Conservation (phyloP, 1,140 invertebrate genomes). For the Bombus sibiricus region DNA sequence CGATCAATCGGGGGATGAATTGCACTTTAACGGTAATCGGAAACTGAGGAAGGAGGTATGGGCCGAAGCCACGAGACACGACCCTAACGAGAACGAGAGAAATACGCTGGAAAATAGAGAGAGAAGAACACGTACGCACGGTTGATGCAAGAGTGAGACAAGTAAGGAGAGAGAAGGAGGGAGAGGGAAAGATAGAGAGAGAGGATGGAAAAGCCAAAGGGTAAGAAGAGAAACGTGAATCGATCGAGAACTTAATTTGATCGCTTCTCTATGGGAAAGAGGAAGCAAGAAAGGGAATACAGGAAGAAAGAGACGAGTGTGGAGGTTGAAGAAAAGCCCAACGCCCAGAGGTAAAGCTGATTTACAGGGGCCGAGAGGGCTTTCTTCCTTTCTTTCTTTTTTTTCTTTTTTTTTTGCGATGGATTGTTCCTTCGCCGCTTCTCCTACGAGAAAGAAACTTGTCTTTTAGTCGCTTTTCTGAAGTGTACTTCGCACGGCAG, state of each 20-base stretch:
- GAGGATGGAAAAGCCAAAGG: neutral
- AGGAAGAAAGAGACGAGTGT: neutral
- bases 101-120: neutral
- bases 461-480: neutral
- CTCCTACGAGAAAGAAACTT: neutral
- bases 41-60: slow-evolving; percentile 22
- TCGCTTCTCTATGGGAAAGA: slow-evolving; percentile 29
- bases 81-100: slow-evolving; percentile 19
- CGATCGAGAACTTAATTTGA: slow-evolving; percentile 66
- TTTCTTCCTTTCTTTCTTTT: neutral
- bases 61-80: slow-evolving; percentile 16
- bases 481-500: neutral
- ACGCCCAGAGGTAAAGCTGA: slow-evolving; percentile 57
- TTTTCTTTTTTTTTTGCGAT: neutral
- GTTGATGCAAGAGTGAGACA: no score
- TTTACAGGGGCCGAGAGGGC: slow-evolving; percentile 57
- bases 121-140: neutral
- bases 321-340: slow-evolving; percentile 27
- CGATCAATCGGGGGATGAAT: slow-evolving; percentile 48
- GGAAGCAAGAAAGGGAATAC: neutral
- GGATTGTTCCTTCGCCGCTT: neutral
- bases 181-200: neutral
- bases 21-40: slow-evolving; percentile 50
- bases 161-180: neutral
- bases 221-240: slow-evolving; percentile 41